Percentiles rank a stretch among this genome's conserved stretches.
Evolutionary conservation across 2,113 vertebrate species (phyloP).

Genomic region (Tetrao urogallus): DNA sequence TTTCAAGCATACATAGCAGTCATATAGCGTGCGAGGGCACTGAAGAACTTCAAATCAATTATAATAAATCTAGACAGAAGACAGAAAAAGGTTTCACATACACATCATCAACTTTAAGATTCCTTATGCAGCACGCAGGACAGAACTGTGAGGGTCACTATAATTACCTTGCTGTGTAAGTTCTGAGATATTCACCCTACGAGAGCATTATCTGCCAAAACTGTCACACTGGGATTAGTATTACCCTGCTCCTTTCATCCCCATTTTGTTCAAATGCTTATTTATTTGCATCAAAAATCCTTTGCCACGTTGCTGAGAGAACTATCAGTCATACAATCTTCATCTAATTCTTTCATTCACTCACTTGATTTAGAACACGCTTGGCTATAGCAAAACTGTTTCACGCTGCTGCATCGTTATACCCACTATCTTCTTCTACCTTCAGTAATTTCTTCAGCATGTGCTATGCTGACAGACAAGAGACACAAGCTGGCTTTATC

Average conservation of each 20-base stretch:
- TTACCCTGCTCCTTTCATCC: background rate
- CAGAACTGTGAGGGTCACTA: background rate
- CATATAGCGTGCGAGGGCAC: background rate
- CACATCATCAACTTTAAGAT: background rate
- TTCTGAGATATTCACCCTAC: background rate
- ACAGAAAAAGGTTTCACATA: constrained; percentile 48
- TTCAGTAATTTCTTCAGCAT: background rate
- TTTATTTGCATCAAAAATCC: background rate
- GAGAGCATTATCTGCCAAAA: background rate
- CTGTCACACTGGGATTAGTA: background rate
- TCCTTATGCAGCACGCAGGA: constrained; percentile 1
- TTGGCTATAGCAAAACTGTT: background rate
- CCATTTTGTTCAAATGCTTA: background rate
- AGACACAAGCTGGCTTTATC: background rate
- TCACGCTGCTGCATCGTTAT: background rate
- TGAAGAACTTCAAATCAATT: constrained; percentile 51
- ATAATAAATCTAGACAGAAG: constrained; percentile 40
- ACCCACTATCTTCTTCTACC: background rate
- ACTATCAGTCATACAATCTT: background rate
- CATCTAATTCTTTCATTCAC: background rate
- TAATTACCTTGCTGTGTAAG: background rate
- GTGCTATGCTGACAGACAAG: background rate
- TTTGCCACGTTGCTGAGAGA: background rate
- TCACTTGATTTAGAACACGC: background rate
- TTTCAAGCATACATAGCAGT: constrained; percentile 33